Conservation (phyloP, 2,888 invertebrate species). For the Drosophila prostipennis region DNA sequence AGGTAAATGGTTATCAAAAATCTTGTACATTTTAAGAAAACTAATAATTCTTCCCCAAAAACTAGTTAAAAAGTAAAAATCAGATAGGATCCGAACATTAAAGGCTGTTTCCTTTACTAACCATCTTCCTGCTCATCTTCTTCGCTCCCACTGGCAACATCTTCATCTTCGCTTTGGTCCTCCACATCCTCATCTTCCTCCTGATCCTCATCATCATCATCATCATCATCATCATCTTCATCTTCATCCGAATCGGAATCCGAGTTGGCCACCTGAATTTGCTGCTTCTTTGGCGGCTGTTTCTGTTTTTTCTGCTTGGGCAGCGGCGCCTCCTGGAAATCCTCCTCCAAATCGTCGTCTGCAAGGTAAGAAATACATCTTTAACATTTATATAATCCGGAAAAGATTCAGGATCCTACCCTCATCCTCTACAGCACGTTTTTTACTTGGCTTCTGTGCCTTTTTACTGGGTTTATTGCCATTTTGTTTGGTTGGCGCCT, state of each 20-base stretch:
- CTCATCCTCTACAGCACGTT: conserved; percentile 43
- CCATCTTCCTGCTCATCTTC: conserved; percentile 36
- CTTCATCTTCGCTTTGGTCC: not conserved
- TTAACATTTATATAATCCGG: not conserved
- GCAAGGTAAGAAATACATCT: not conserved
- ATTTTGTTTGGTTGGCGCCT: conserved; percentile 37
- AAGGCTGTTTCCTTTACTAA: conserved; percentile 16
- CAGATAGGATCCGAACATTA: not conserved
- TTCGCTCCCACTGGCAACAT: conserved; percentile 22
- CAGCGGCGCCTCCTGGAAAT: conserved; percentile 72
- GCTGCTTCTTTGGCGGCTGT: conserved; percentile 63
- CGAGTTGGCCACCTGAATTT: conserved; percentile 74
- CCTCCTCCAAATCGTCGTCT: conserved; percentile 64
- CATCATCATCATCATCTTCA: conserved; percentile 25
- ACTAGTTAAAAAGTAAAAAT: too few relatives aligned
- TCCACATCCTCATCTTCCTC: conserved; percentile 21
- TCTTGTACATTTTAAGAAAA: too few relatives aligned
- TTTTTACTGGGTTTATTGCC: conserved; percentile 42
- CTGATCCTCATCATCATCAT: conserved; percentile 23
- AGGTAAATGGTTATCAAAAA: too few relatives aligned
- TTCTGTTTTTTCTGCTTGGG: conserved; percentile 57
- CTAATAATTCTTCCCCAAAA: too few relatives aligned
- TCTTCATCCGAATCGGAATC: conserved; percentile 59
- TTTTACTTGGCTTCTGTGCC: conserved; percentile 38
- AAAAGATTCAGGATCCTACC: conserved; percentile 39